These are phyloP conservation scores for Spodoptera litura DNA, from an alignment of 1,140 invertebrate species.

Conservation along the genomic window DNA sequence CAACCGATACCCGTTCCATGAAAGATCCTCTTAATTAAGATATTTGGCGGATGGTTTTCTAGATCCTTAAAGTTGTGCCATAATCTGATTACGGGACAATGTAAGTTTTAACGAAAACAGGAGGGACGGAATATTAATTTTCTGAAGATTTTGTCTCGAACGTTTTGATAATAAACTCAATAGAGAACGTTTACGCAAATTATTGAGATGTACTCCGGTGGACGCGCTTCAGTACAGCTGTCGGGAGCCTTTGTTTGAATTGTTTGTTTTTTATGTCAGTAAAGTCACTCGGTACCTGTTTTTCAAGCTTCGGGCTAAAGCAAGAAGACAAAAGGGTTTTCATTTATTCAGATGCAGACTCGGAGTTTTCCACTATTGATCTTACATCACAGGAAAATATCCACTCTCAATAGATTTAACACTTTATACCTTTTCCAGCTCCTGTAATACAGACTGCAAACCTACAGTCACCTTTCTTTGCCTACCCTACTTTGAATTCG, in stretches of 20 bases:
- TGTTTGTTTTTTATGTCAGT: constrained; percentile 30
- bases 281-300: constrained; percentile 18
- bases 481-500: neutral
- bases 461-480: neutral
- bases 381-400: neutral
- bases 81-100: constrained; percentile 53
- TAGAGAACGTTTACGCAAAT: constrained; percentile 44
- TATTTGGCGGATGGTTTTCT: constrained; percentile 50
- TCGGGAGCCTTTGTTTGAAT: constrained; percentile 45
- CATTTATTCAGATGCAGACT: constrained; percentile 58
- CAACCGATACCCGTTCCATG: constrained; percentile 28
- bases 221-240: neutral
- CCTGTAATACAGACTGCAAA: neutral
- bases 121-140: constrained; percentile 39
- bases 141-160: constrained; percentile 34
- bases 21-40: constrained; percentile 54
- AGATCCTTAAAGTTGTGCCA: constrained; percentile 51
- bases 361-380: constrained; percentile 42
- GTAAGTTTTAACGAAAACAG: constrained; percentile 48
- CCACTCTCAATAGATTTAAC: constrained; percentile 3
- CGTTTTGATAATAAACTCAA: constrained; percentile 36
- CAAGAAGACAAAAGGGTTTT: constrained; percentile 51
- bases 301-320: constrained; percentile 45
- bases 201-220: constrained; percentile 30
- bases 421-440: neutral